Evolutionary conservation across 1,140 invertebrate species (phyloP).

Genomic region (Gonioctena quinquepunctata): DNA sequence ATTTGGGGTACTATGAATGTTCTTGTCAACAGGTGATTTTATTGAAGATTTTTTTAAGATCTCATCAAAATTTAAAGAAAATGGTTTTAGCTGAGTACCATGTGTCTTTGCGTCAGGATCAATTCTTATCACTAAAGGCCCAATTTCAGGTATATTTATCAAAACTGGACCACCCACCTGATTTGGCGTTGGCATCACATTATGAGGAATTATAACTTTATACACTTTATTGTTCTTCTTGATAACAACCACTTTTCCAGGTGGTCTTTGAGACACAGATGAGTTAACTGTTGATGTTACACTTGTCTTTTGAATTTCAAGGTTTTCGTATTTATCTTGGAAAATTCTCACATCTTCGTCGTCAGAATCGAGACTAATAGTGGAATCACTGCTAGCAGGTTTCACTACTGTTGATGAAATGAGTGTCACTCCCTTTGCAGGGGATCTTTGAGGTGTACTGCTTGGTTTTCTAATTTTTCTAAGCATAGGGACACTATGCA

Average conservation of each 20-base stretch:
- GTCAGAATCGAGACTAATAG: background rate
- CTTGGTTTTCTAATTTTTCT: background rate
- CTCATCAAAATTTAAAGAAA: slow-evolving; percentile 5
- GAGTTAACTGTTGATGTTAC: background rate
- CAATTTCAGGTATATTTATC: slow-evolving; percentile 15
- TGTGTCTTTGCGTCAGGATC: background rate
- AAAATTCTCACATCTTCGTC: background rate
- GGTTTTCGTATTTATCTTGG: background rate
- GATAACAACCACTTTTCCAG: background rate
- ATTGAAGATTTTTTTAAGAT: background rate
- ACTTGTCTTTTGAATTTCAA: background rate
- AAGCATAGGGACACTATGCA: background rate
- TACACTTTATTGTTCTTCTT: slow-evolving; percentile 1
- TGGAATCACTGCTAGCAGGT: background rate
- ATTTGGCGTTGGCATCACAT: background rate
- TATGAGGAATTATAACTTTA: slow-evolving; percentile 5
- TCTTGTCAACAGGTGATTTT: no score
- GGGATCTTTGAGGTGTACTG: background rate
- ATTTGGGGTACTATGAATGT: no score
- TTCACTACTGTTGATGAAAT: background rate
- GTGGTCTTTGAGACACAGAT: background rate
- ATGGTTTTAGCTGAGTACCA: background rate
- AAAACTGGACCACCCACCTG: background rate
- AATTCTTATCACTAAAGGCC: background rate
- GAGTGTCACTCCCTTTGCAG: background rate